Conservation (phyloP, 2,888 invertebrate genomes). For the Dilophus febrilis region DNA sequence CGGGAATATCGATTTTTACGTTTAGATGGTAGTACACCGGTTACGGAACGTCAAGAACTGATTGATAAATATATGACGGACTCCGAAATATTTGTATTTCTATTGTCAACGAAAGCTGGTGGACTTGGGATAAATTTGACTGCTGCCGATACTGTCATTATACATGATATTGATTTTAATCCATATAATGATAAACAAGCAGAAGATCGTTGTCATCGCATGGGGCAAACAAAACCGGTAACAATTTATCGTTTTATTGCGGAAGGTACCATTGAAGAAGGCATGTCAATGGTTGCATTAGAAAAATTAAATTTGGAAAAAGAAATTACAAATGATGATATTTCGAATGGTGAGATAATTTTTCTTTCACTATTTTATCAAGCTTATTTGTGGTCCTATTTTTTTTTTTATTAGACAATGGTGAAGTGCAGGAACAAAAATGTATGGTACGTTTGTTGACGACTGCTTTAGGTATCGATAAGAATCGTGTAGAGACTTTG, state of each 20-base stretch:
- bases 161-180: slow-evolving; percentile 97
- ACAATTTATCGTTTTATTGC: slow-evolving; percentile 70
- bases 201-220: slow-evolving; percentile 71
- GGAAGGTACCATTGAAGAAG: slow-evolving; percentile 75
- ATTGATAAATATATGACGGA: slow-evolving; percentile 79
- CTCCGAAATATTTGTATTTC: slow-evolving; percentile 66
- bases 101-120: slow-evolving; percentile 84
- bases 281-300: slow-evolving; percentile 75
- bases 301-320: slow-evolving; percentile 83
- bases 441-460: slow-evolving; percentile 67
- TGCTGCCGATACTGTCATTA: slow-evolving; percentile 84
- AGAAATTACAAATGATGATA: slow-evolving; percentile 57
- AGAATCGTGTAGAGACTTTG: slow-evolving; percentile 17
- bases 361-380: no score
- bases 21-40: slow-evolving; percentile 81
- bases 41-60: slow-evolving; percentile 67
- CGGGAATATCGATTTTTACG: slow-evolving; percentile 58
- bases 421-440: slow-evolving; percentile 53
- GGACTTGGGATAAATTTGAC: slow-evolving; percentile 92
- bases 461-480: slow-evolving; percentile 49
- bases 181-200: slow-evolving; percentile 98
- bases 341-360: no score
- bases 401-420: no score
- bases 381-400: no score
- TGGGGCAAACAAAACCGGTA: slow-evolving; percentile 69